Evolutionary conservation across 2,888 invertebrate species (phyloP).

Genomic region (Sylvicola cinctus): DNA sequence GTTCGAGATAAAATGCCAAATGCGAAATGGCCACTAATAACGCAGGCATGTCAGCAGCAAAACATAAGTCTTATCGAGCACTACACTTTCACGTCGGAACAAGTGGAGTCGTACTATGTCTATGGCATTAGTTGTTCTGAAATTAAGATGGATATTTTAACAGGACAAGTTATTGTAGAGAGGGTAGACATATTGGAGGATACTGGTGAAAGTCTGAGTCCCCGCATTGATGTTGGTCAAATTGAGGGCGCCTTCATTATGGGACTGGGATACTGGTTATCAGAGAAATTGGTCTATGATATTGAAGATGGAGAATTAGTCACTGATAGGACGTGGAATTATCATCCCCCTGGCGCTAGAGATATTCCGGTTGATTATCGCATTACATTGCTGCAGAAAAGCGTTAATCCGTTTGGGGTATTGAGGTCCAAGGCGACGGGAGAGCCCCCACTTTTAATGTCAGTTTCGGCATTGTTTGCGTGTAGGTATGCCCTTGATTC

Average conservation of each 20-base stretch:
- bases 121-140: slow-evolving; percentile 40
- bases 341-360: slow-evolving; percentile 45
- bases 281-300: slow-evolving; percentile 40
- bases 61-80: slow-evolving; percentile 15
- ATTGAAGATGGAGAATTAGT: slow-evolving; percentile 34
- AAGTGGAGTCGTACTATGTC: slow-evolving; percentile 31
- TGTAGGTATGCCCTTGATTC: slow-evolving; percentile 45
- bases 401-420: slow-evolving; percentile 37
- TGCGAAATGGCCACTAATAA: slow-evolving; percentile 18
- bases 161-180: slow-evolving; percentile 36
- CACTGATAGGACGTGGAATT: slow-evolving; percentile 53
- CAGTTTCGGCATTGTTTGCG: slow-evolving; percentile 36
- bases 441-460: slow-evolving; percentile 38
- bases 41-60: slow-evolving; percentile 11
- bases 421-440: slow-evolving; percentile 50
- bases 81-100: slow-evolving; percentile 14
- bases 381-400: slow-evolving; percentile 36
- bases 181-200: slow-evolving; percentile 46
- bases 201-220: slow-evolving; percentile 42
- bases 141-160: slow-evolving; percentile 48
- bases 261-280: slow-evolving; percentile 49
- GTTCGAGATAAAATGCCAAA: slow-evolving; percentile 16
- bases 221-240: slow-evolving; percentile 46
- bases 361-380: slow-evolving; percentile 51
- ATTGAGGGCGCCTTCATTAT: slow-evolving; percentile 53